Percentiles rank a stretch among this genome's conserved stretches.
These are phyloP conservation scores for Aphidoletes aphidimyza DNA, from an alignment of 2,888 invertebrate genomes.

Conservation along the genomic window DNA sequence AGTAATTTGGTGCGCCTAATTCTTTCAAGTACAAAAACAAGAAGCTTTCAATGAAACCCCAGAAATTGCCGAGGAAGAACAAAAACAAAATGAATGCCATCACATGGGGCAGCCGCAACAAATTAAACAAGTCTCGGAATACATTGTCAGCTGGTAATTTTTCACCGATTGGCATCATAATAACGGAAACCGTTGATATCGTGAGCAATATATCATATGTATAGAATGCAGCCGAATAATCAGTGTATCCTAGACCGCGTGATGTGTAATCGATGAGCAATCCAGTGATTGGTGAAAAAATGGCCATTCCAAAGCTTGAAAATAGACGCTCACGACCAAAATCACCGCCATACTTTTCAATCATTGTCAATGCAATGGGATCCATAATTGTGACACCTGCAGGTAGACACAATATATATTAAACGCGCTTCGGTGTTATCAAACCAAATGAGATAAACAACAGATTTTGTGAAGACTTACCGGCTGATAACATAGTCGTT, in stretches of 20 bases:
- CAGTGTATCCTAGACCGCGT: conserved; percentile 75
- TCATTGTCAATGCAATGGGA: conserved; percentile 86
- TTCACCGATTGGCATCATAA: conserved; percentile 81
- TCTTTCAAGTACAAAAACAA: conserved; percentile 87
- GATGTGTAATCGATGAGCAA: conserved; percentile 76
- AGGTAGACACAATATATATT: too few species aligned
- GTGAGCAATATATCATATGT: conserved; percentile 79
- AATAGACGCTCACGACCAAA: conserved; percentile 84
- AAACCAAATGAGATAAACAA: neutral
- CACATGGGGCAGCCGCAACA: conserved; percentile 82
- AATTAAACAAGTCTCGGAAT: conserved; percentile 77
- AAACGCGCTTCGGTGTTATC: too few species aligned
- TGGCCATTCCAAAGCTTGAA: conserved; percentile 84
- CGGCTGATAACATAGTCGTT: conserved; percentile 83
- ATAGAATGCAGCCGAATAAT: conserved; percentile 90
- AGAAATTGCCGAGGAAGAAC: conserved; percentile 84
- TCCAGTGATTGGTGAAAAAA: conserved; percentile 83
- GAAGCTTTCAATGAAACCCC: conserved; percentile 91
- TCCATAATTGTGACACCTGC: conserved; percentile 91
- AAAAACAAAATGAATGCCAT: conserved; percentile 83
- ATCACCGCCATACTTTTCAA: conserved; percentile 84
- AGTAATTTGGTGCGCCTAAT: conserved; percentile 83
- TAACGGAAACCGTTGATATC: conserved; percentile 78
- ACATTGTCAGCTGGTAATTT: conserved; percentile 83
- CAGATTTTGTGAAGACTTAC: conserved; percentile 64